A percentile compares a stretch with the other conserved stretches of the same genome.
phyloP scores from a whole-genome alignment of 2,113 vertebrate genomes.

The Callorhinus ursinus region DNA sequence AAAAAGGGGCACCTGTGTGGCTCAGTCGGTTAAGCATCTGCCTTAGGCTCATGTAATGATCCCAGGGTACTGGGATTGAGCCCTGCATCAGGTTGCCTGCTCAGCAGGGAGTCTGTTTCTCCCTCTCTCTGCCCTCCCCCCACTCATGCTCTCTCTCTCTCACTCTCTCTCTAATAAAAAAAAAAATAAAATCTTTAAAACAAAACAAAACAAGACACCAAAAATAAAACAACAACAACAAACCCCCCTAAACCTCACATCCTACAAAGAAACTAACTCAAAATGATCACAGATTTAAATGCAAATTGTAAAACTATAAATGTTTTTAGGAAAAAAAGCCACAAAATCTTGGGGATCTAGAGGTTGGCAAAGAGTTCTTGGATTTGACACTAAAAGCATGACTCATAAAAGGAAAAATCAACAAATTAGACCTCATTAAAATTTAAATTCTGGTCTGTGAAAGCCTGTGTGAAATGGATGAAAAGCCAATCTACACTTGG shows the following conservation, averaged over 20 bases:
- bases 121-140: no score
- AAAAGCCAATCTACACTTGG: background rate
- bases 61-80: no score
- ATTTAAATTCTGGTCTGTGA: background rate
- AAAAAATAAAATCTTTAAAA: background rate
- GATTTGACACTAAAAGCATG: background rate
- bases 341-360: background rate
- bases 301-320: background rate
- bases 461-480: background rate
- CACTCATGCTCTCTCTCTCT: background rate
- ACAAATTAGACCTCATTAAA: background rate
- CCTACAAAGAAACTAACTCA: background rate
- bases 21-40: no score
- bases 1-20: no score
- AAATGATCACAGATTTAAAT: background rate
- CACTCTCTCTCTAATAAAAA: no score
- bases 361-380: background rate
- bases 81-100: no score
- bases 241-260: background rate
- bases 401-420: background rate
- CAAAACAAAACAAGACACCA: background rate
- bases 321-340: background rate
- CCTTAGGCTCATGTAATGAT: no score
- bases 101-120: no score
- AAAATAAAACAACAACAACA: background rate